Evolutionary conservation across 2,797 vertebrate species (phyloP), one percentile per base, ranked within the genome.

Genomic region (Vireo griseus): DNA sequence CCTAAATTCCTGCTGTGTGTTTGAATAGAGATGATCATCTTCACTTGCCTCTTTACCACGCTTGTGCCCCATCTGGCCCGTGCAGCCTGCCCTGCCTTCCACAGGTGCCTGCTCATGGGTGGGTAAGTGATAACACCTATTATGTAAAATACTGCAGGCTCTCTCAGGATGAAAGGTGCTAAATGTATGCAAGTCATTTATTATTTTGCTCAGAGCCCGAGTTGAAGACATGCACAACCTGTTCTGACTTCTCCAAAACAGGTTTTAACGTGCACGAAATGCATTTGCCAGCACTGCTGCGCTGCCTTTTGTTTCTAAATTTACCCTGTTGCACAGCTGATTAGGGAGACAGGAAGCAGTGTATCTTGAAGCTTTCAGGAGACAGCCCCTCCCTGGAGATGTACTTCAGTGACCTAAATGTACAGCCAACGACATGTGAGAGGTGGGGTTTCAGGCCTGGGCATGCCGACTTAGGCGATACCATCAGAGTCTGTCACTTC

Each of bases 171-270:
- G 68, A 95, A 92, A 87, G 86, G 68, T 77, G 81, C 50, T 93
- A 37, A 66, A 55, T 39, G 75, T 33, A 45, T 24, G 54, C 86
- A 62, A 93, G 88, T 57, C 47, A 14, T 54, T 87, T 80, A 54
- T 91, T 72, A 45, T 54, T 94, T 68, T 40, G 54, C 76, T 55
- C 54, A 10, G 29, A 73, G 79, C 71, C 65, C 13, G 89, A 62
- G 73, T 47, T 75, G 78, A 61, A 90, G 91, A 91, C 72, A 22
- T 16, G 85, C 72, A 72, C n/a, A 33, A 94, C 94, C 91, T 86
- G 92, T 94, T 92, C 78, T 73, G 91, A 90, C 94, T 92, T 96
- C 73, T 94, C 92, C 92, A 94, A 90, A 96, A 79, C 94, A 95
- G 73, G 92, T 96, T 96, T 92, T 76, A 81, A 54, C 90, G 79